These are phyloP conservation scores for Heteropelma amictum DNA, from an alignment of 2,888 invertebrate species.

Conservation along the genomic window DNA sequence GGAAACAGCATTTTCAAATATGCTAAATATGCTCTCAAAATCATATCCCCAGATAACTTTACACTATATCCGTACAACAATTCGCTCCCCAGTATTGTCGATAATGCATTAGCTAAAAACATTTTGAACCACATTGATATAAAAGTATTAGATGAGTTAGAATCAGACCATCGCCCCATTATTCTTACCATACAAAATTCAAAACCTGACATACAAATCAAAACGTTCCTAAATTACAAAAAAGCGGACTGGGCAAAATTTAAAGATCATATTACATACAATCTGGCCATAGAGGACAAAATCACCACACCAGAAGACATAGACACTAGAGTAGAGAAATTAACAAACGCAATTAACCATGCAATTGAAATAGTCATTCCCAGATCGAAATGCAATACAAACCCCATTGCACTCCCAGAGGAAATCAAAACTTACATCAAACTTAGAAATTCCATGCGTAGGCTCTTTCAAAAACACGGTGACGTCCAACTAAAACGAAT, in stretches of 20 bases:
- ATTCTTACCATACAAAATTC: not conserved
- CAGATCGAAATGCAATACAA: not conserved
- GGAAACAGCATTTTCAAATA: not conserved
- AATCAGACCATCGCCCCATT: conserved; percentile 13
- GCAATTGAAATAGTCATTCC: not conserved
- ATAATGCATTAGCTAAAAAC: conserved; percentile 1
- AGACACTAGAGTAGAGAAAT: not conserved
- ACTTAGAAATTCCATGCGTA: not conserved
- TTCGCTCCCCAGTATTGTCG: not conserved
- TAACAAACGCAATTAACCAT: not conserved
- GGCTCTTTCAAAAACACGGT: not conserved
- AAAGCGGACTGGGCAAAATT: conserved; percentile 22
- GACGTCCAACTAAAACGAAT: not conserved
- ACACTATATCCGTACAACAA: not conserved
- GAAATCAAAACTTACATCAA: not conserved
- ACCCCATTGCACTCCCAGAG: not conserved
- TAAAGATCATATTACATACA: not conserved
- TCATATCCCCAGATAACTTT: not conserved
- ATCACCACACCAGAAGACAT: not conserved
- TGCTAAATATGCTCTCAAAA: not conserved
- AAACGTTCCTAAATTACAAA: conserved; percentile 1
- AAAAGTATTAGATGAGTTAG: not conserved
- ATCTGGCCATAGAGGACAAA: not conserved
- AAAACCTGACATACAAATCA: not conserved
- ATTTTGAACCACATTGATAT: not conserved